These are phyloP conservation scores for Diploscapter pachys DNA, from an alignment of 1,140 invertebrate genomes.

Conservation along the genomic window DNA sequence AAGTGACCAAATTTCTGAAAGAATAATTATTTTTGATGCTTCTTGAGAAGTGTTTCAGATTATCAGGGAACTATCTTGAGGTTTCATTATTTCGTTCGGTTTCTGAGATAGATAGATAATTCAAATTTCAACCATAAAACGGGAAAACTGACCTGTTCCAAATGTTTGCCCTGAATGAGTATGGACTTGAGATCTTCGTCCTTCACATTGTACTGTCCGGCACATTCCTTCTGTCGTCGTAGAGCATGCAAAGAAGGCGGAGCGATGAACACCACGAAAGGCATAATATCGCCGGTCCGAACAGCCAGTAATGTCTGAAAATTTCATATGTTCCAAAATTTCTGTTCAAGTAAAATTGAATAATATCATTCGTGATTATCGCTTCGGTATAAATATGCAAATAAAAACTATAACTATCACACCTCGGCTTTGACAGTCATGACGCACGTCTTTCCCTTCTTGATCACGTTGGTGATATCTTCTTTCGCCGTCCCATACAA, in stretches of 20 bases:
- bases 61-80: too few species aligned
- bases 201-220: slow-evolving; percentile 77
- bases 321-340: slow-evolving; percentile 43
- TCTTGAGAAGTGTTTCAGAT: background rate
- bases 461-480: slow-evolving; percentile 81
- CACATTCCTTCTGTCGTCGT: slow-evolving; percentile 79
- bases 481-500: slow-evolving; percentile 91
- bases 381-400: slow-evolving; percentile 12
- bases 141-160: slow-evolving; percentile 67
- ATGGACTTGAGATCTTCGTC: slow-evolving; percentile 62
- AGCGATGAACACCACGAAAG: slow-evolving; percentile 92
- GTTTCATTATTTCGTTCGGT: too few species aligned
- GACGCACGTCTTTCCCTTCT: slow-evolving; percentile 90
- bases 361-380: too few species aligned
- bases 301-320: slow-evolving; percentile 83
- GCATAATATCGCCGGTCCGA: slow-evolving; percentile 85
- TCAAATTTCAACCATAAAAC: too few species aligned
- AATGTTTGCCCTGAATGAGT: slow-evolving; percentile 29
- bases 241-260: slow-evolving; percentile 90
- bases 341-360: too few species aligned
- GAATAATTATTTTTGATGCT: background rate
- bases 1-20: slow-evolving; percentile 84
- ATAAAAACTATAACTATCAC: slow-evolving; percentile 16
- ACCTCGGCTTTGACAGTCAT: slow-evolving; percentile 82
- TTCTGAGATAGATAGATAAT: too few species aligned